Base-by-base conservation (phyloP, 2,888 invertebrate genomes). In the Balanococcus diminutus region DNA sequence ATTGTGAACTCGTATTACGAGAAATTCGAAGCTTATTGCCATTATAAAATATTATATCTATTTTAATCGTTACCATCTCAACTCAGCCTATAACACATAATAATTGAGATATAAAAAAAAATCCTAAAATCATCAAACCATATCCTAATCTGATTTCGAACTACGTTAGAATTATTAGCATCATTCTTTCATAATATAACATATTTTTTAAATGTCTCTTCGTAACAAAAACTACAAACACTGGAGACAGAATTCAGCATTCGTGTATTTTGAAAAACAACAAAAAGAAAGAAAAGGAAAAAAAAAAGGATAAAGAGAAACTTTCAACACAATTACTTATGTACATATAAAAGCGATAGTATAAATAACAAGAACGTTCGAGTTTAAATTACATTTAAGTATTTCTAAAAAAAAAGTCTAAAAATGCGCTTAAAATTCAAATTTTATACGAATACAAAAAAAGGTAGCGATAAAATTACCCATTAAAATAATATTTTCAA, bases 391-490 rank as follows among this genome's bases (percentile, higher is more conserved):
- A 22, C 4, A 67, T 11, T 36, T 36, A 79, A 36, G 75, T 79
- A 79, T 79, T 19, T 36, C 6, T 5, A 72, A 56, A 79, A 36
- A 79, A 79, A 36, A 6, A 36, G 36, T 36, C 32, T 79, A 79
- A 79, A 79, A 79, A 36, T 79, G 19, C 19, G 36, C 36, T 79
- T 36, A 79, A 79, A 79, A 79, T 28, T 16, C 75, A 79, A 79
- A 56, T n/a, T 36, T 79, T n/a, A 32, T 36, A 32, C 32, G 1
- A n/a, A 36, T 67, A 31, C 16, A 67, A 67, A 67, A 67, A 79
- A 36, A 79, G 19, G 9, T 79, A 25, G 25, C 75, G 32, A 32
- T 75, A 75, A 75, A 79, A 79, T 79, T 28, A 79, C 75, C 75
- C n/a, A 28, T 79, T 79, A 79, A 36, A 79, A 79, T 28, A 28